Conservation (phyloP, 2,797 vertebrate species). For the Carcharodon carcharias region DNA sequence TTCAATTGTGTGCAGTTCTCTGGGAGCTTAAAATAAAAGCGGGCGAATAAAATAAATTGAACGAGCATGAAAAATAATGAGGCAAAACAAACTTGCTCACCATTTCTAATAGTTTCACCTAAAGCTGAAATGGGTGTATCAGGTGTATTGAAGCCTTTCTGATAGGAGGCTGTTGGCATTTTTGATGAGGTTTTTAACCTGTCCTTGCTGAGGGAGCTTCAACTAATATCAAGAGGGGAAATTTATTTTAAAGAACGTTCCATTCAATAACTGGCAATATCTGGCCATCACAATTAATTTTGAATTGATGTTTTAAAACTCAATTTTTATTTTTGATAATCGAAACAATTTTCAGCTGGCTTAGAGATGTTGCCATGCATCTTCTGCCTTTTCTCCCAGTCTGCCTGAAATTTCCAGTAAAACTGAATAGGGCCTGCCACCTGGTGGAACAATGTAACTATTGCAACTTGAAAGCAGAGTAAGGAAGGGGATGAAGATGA, state of each 20-base stretch:
- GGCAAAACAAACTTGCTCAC: background rate
- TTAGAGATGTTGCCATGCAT: too few species aligned
- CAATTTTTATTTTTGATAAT: background rate
- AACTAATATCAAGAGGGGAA: background rate
- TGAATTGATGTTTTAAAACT: background rate
- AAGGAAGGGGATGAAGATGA: background rate
- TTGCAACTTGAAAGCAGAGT: background rate
- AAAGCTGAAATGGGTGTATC: background rate
- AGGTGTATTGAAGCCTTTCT: background rate
- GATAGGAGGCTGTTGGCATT: background rate
- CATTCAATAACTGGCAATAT: background rate
- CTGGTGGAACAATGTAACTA: background rate
- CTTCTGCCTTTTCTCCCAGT: background rate
- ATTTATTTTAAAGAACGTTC: background rate
- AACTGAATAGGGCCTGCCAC: background rate
- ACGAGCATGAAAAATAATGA: background rate
- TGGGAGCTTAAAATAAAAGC: background rate
- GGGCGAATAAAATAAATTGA: background rate
- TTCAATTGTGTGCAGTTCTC: background rate
- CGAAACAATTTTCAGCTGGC: background rate
- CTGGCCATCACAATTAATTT: background rate
- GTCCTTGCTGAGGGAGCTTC: background rate
- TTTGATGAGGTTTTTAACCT: background rate
- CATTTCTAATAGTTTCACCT: background rate
- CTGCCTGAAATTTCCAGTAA: background rate